Evolutionary conservation across 2,113 vertebrate species (phyloP).

Genomic region (Chaetodon trifascialis): DNA sequence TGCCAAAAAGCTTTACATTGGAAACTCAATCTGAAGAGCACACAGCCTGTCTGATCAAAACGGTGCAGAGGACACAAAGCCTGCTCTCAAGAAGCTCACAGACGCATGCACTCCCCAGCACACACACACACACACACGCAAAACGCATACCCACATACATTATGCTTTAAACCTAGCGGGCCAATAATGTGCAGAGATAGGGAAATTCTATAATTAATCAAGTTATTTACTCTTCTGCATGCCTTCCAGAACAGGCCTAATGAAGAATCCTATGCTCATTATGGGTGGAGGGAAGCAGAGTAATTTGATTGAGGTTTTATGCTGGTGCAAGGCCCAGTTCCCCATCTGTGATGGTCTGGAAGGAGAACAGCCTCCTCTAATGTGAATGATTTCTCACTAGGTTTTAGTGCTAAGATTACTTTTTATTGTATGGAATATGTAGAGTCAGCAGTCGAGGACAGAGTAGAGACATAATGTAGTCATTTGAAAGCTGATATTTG

Average conservation of each 20-base stretch:
- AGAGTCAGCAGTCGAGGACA: constrained; percentile 46
- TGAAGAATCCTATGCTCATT: constrained; percentile 54
- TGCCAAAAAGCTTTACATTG: constrained; percentile 75
- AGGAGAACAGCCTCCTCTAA: constrained; percentile 49
- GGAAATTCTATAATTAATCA: constrained; percentile 59
- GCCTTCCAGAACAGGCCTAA: constrained; percentile 48
- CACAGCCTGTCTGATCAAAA: constrained; percentile 55
- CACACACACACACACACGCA: constrained; percentile 10
- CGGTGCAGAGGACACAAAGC: constrained; percentile 51
- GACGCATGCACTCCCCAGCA: constrained; percentile 7
- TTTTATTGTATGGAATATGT: constrained; percentile 54
- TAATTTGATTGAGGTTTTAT: constrained; percentile 75
- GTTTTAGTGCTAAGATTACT: constrained; percentile 37
- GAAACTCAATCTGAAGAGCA: constrained; percentile 75
- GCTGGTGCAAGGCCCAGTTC: constrained; percentile 69
- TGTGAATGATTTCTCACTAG: constrained; percentile 50
- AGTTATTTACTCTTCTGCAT: constrained; percentile 55
- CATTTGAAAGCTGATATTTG: constrained; percentile 46
- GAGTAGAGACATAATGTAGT: constrained; percentile 7
- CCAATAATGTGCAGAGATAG: neutral
- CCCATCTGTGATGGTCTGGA: constrained; percentile 67
- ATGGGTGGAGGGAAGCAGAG: constrained; percentile 56
- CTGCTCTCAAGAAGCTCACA: constrained; percentile 30
- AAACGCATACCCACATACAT: constrained; percentile 19
- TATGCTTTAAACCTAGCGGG: constrained; percentile 9